Evolutionary conservation across 1,140 invertebrate genomes (phyloP).

Genomic region (Leptoteleia sp.): DNA sequence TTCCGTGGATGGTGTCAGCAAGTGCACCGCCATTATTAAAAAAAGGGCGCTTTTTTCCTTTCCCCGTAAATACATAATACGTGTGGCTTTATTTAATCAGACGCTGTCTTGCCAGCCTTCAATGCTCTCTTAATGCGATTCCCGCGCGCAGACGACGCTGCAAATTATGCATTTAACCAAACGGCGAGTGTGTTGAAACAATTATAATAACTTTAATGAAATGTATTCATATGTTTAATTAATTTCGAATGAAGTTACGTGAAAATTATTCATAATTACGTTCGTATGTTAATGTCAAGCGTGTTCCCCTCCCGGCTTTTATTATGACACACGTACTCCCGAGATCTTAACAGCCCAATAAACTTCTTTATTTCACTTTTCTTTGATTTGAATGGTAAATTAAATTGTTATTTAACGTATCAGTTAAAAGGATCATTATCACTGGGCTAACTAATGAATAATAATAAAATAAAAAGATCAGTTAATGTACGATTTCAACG

Average conservation of each 20-base stretch:
- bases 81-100: slow-evolving; percentile 33
- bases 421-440: no score
- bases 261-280: slow-evolving; percentile 25
- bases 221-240: slow-evolving; percentile 43
- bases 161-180: slow-evolving; percentile 13
- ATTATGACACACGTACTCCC: slow-evolving; percentile 3
- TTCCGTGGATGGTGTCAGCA: slow-evolving; percentile 57
- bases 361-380: slow-evolving; percentile 8
- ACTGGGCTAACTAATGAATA: no score
- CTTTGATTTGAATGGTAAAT: slow-evolving; percentile 17
- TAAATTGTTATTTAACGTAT: background rate
- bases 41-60: slow-evolving; percentile 26
- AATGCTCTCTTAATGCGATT: background rate
- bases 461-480: no score
- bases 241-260: slow-evolving; percentile 26
- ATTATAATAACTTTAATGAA: slow-evolving; percentile 21
- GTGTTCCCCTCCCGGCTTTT: background rate
- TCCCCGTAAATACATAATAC: slow-evolving; percentile 38
- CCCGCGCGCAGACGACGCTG: slow-evolving; percentile 5
- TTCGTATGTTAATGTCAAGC: slow-evolving; percentile 25
- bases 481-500: no score
- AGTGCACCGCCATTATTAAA: slow-evolving; percentile 44
- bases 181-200: slow-evolving; percentile 35
- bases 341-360: slow-evolving; percentile 11
- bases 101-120: slow-evolving; percentile 1